phyloP scores from a whole-genome alignment of 2,888 invertebrate species.

The Eulithis testata region DNA sequence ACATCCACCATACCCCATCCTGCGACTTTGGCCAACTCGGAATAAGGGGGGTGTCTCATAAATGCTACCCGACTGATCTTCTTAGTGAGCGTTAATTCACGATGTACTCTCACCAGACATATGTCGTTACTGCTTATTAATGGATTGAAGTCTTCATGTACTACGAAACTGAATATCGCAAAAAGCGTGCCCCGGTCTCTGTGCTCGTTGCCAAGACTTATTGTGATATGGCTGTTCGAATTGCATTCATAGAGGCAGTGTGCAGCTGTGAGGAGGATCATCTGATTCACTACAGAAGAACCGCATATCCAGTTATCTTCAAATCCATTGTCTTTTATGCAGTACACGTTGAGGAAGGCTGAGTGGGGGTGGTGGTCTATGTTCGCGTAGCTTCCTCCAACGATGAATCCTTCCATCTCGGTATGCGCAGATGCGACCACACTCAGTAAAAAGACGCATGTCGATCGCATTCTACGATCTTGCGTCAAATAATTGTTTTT shows the following conservation, averaged over 20 bases:
- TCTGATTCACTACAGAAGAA: constrained; percentile 43
- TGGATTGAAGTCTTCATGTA: constrained; percentile 44
- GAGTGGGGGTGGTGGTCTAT: constrained; percentile 33
- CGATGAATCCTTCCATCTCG: constrained; percentile 34
- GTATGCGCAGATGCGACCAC: constrained; percentile 8
- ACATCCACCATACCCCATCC: constrained; percentile 33
- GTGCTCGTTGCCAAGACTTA: constrained; percentile 5
- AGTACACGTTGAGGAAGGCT: constrained; percentile 31
- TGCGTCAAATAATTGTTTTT: background rate
- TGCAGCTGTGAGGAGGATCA: constrained; percentile 28
- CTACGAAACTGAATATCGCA: constrained; percentile 26
- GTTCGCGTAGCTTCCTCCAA: constrained; percentile 27
- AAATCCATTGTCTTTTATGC: background rate
- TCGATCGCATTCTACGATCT: constrained; percentile 6
- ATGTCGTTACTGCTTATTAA: constrained; percentile 42
- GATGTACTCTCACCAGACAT: constrained; percentile 36
- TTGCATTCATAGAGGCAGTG: constrained; percentile 21
- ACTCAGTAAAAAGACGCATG: constrained; percentile 12
- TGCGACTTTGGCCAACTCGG: constrained; percentile 27
- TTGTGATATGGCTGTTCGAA: background rate
- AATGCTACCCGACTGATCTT: constrained; percentile 35
- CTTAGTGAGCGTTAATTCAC: constrained; percentile 32
- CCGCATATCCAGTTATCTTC: constrained; percentile 39
- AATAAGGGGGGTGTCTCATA: constrained; percentile 28
- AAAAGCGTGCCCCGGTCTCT: constrained; percentile 5